phyloP scores from a whole-genome alignment of 1,140 invertebrate genomes.

The Chironomus tepperi region DNA sequence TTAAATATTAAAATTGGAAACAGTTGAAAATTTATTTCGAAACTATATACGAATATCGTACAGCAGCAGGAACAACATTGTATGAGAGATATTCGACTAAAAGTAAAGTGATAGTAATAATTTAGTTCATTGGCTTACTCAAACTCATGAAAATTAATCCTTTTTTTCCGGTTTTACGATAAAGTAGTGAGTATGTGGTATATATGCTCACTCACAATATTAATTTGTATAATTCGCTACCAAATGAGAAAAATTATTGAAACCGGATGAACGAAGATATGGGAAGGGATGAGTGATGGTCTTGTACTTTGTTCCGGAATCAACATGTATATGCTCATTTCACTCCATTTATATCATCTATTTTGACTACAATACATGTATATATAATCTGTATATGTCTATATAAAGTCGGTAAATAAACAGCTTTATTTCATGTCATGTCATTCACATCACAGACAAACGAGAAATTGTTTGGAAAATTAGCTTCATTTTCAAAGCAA shows the following conservation, averaged over 20 bases:
- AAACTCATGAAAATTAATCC: neutral
- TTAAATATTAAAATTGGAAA: conserved; percentile 20
- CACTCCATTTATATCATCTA: neutral
- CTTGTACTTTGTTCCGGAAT: neutral
- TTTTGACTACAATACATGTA: neutral
- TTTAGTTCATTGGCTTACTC: too few species aligned
- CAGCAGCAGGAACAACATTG: neutral
- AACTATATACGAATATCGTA: too few species aligned
- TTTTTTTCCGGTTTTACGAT: neutral
- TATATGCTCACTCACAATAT: neutral
- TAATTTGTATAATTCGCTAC: neutral
- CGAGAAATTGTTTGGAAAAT: conserved; percentile 11
- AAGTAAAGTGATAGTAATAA: too few species aligned
- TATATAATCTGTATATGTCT: neutral
- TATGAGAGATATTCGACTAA: too few species aligned
- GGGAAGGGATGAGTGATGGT: neutral
- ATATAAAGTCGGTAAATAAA: neutral
- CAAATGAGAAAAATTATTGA: neutral
- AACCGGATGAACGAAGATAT: neutral
- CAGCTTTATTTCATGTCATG: neutral
- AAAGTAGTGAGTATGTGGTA: neutral
- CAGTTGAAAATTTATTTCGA: neutral
- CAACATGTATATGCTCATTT: too few species aligned
- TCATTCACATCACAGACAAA: neutral
- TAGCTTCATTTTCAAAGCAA: neutral